Evolutionary conservation across 2,888 invertebrate genomes (phyloP), one percentile per base, ranked within the genome.

Genomic region (Electrophaes corylata): DNA sequence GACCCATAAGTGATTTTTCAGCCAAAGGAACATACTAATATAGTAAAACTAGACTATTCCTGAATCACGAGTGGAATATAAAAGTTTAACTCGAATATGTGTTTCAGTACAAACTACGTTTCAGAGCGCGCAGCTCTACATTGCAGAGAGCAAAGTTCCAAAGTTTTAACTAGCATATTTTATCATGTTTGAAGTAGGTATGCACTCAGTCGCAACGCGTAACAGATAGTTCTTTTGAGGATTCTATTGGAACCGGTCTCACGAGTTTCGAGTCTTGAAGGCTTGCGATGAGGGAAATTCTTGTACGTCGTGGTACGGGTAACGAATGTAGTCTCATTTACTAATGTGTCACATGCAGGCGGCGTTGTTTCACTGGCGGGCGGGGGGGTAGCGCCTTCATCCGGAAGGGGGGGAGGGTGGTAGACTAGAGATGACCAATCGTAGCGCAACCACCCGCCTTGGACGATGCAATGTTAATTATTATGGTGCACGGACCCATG

Each of bases 261-360:
- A 44, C 68, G 39, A 48, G 45, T 40, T 26, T 40, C n/a, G n/a
- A n/a, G n/a, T n/a, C n/a, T n/a, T n/a, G 29, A 40, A 72, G 70
- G 66, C 67, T 63, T 67, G 72, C 78, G 75, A 81, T 76, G 81
- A 76, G 80, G 29, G 73, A 77, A 91, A 89, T 87, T 87, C 88
- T 69, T 64, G 83, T 84, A 88, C 46, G 48, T 18, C 8, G 55
- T 60, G 64, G 62, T 62, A 59, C 86, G 86, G 79, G 84, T 92
- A 91, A 92, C 90, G 90, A 91, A 92, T 92, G 91, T 88, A 79
- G 85, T 86, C 91, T 92, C 92, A 92, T 92, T 90, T 92, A 92
- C 92, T 92, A 92, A 92, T 92, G 91, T 92, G 92, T 92, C 92
- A 91, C 90, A 91, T 86, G 88, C 92, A 92, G 86, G 84, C 91